These are phyloP conservation scores for Perca flavescens DNA, from an alignment of 2,113 vertebrate species.

Conservation along the genomic window DNA sequence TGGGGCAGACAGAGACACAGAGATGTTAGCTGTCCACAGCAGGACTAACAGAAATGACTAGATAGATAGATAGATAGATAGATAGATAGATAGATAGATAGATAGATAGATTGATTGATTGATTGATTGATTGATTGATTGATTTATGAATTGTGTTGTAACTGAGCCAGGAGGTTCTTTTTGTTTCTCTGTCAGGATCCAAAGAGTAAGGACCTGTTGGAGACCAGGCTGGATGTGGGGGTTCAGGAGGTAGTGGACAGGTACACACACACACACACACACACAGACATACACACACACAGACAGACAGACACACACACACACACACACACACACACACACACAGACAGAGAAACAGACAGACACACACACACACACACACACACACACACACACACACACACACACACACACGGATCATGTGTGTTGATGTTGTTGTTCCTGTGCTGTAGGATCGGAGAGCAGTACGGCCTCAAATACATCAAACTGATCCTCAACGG, in stretches of 20 bases:
- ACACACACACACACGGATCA: too few species aligned
- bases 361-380: neutral
- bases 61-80: too few species aligned
- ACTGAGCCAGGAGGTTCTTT: too few species aligned
- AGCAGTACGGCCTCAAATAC: conserved; percentile 63
- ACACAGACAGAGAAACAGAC: neutral
- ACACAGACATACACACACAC: conserved; percentile 14
- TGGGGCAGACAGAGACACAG: too few species aligned
- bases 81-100: too few species aligned
- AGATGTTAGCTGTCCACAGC: too few species aligned
- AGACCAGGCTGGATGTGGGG: conserved; percentile 89
- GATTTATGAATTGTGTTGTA: too few species aligned
- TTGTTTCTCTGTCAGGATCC: conserved; percentile 50
- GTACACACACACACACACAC: conserved; percentile 56
- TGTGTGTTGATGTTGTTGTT: neutral
- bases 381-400: too few species aligned
- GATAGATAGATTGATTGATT: too few species aligned
- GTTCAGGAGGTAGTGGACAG: conserved; percentile 89
- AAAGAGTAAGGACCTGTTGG: conserved; percentile 84
- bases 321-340: neutral
- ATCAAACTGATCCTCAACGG: conserved; percentile 84
- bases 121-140: too few species aligned
- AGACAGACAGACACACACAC: neutral
- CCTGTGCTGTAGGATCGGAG: conserved; percentile 70
- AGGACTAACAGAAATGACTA: too few species aligned